phyloP scores from a whole-genome alignment of 2,888 invertebrate genomes.

The Emmelina monodactyla region DNA sequence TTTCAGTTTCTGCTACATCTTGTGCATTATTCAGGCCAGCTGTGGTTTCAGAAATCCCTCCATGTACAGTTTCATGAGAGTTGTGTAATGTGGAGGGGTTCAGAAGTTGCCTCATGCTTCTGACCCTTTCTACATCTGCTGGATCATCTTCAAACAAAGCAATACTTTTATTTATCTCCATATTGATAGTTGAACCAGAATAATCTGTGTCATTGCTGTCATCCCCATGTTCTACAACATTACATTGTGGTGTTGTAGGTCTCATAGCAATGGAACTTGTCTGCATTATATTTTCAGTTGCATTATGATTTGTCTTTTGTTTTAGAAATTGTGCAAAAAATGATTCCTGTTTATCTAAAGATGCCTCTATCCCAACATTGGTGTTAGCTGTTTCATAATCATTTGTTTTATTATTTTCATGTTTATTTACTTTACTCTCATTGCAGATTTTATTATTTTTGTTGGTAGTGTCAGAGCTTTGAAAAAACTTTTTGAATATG shows the following conservation, averaged over 20 bases:
- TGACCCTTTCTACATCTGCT: constrained; percentile 31
- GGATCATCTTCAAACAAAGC: constrained; percentile 50
- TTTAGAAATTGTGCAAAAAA: constrained; percentile 53
- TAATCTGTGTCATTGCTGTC: constrained; percentile 46
- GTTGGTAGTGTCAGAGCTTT: constrained; percentile 9
- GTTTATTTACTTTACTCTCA: too few species aligned
- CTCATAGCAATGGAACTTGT: constrained; percentile 7
- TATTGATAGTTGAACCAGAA: constrained; percentile 51
- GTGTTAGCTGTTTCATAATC: neutral
- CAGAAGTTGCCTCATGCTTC: constrained; percentile 37
- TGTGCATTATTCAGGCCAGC: too few species aligned
- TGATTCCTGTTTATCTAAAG: constrained; percentile 46
- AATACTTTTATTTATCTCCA: constrained; percentile 55
- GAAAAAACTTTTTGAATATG: constrained; percentile 34
- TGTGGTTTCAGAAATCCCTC: too few species aligned
- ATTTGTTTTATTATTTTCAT: constrained; percentile 14
- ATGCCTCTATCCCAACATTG: constrained; percentile 23
- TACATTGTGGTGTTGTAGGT: constrained; percentile 31
- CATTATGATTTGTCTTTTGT: constrained; percentile 6
- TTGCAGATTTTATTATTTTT: too few species aligned
- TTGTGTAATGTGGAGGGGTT: constrained; percentile 23
- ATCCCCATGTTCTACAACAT: constrained; percentile 32
- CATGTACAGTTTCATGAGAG: too few species aligned
- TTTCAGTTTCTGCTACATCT: constrained; percentile 2
- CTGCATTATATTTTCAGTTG: constrained; percentile 11